These are phyloP conservation scores for Pelvicachromis taeniatus DNA, from an alignment of 2,113 vertebrate genomes.

Conservation along the genomic window DNA sequence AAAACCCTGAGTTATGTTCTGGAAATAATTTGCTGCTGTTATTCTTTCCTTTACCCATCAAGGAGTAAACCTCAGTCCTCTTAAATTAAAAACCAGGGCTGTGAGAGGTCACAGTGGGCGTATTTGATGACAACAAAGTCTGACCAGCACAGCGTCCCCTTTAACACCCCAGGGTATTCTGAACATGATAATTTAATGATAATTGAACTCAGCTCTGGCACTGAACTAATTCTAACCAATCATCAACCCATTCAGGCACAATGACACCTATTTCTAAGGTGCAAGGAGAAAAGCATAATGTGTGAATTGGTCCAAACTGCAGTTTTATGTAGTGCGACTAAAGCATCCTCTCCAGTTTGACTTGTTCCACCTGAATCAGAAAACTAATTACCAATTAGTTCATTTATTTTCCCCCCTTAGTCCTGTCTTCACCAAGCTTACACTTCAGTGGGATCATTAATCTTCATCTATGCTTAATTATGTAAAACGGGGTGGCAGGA, in stretches of 20 bases:
- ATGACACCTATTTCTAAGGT: not conserved
- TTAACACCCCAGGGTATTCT: not conserved
- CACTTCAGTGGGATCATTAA: not conserved
- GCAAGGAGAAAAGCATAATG: not conserved
- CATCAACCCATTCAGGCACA: not conserved
- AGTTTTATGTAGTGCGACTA: not conserved
- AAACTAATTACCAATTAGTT: not conserved
- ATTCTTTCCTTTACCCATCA: not conserved
- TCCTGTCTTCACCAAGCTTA: not conserved
- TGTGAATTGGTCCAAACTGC: not conserved
- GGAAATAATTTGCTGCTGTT: not conserved
- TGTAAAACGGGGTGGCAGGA: not conserved
- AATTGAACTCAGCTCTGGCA: not conserved
- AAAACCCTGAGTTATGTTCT: not conserved
- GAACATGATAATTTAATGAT: not conserved
- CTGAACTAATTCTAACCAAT: not conserved
- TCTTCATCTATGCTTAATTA: not conserved
- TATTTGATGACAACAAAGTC: conserved; percentile 5
- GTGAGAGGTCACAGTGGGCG: not conserved
- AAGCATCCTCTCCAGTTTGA: not conserved
- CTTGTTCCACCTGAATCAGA: not conserved
- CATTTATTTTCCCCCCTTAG: not conserved
- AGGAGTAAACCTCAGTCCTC: not conserved
- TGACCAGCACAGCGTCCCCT: not conserved
- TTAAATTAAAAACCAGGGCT: not conserved